Base-by-base conservation (phyloP, 2,888 invertebrate genomes). In the Pediacus dermestoides region DNA sequence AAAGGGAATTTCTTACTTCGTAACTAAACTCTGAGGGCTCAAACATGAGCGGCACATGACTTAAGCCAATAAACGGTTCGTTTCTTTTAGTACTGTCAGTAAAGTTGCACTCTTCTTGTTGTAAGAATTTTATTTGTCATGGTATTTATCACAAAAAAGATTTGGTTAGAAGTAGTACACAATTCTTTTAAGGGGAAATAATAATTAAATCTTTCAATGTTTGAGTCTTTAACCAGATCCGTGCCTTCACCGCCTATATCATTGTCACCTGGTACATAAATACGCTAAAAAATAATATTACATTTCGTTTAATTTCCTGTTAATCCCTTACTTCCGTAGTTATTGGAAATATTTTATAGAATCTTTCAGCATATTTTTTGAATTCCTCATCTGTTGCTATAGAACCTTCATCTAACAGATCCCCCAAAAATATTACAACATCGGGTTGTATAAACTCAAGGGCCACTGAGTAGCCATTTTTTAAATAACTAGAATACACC, bases 241-340 rank as follows among this genome's bases (percentile, higher is more conserved):
- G n/a, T 60, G 33, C 71, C 82, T 70, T 97, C 96, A 8, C 97
- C 96, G 4, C 96, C 97, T 40, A 97, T 90, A 63, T 97, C 97
- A 70, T 97, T 97, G 66, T 97, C 97, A 3, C 97, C 97, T 11
- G 95, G 90, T 45, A 96, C 68, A 76, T 86, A 93, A 34, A 96
- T 74, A 70, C 79, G 78, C 86, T 87, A 28, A 32, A 22, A 25
- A 34, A 11, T 2, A 22, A 25, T 16, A 34, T 22, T 15, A 21
- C 10, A 15, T 28, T 30, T 28, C 8, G 4, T 7, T 8, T 6
- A 28, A 7, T 26, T 7, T n/a, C 6, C 9, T 26, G 9, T n/a
- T 7, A 7, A 7, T 6, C 9, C 4, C 6, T 26, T n/a, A 6
- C 6, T 18, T n/a, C n/a, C n/a, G 39, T 38, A 12, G 66, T 54